Percentiles rank a stretch among this genome's conserved stretches.
Conservation (phyloP, 2,113 vertebrate genomes). For the Hoplias malabaricus region DNA sequence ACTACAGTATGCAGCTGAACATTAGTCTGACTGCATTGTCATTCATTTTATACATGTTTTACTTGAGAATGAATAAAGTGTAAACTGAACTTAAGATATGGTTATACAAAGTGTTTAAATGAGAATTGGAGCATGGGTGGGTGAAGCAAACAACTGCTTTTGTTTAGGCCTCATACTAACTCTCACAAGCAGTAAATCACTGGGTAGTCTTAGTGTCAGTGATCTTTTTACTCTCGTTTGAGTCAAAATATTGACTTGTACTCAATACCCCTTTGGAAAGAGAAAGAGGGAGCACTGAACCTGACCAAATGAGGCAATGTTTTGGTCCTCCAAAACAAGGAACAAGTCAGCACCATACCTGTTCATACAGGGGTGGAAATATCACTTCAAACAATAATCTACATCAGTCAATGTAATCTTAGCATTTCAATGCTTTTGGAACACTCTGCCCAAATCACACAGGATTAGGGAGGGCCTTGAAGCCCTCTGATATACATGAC, state of each 20-base stretch:
- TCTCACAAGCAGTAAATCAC: not conserved
- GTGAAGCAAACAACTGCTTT: not conserved
- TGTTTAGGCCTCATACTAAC: not conserved
- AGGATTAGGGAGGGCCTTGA: not conserved
- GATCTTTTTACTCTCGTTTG: not conserved
- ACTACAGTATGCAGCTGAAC: not conserved
- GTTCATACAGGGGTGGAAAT: not conserved
- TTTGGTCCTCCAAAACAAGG: not conserved
- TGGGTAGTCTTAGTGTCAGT: not conserved
- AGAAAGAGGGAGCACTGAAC: not conserved
- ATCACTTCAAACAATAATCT: not conserved
- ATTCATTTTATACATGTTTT: not conserved
- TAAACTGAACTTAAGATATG: not conserved
- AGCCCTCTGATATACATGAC: too few species aligned
- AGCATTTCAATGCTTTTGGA: not conserved
- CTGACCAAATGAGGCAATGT: not conserved
- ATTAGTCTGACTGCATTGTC: not conserved
- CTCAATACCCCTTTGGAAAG: not conserved
- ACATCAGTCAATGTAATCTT: not conserved
- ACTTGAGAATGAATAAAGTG: not conserved
- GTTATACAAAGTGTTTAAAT: not conserved
- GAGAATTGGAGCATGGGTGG: not conserved
- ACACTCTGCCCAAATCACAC: not conserved
- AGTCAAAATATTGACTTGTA: not conserved
- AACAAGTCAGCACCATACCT: not conserved